Conservation (phyloP, 2,113 vertebrate genomes). For the Otolemur garnettii region DNA sequence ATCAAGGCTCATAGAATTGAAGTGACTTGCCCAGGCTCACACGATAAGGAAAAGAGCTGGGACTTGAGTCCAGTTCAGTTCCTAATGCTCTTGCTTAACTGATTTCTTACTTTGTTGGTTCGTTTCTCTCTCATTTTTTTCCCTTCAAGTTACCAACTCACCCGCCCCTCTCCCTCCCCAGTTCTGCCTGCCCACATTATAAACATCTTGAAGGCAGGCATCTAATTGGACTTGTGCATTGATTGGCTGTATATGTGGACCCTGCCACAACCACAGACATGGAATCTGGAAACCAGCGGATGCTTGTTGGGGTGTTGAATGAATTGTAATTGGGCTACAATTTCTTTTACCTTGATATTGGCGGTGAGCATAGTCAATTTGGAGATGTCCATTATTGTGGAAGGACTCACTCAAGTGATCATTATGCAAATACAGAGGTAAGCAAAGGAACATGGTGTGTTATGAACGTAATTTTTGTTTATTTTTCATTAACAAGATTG, state of each 20-base stretch:
- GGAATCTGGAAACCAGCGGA: not conserved
- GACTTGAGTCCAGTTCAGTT: not conserved
- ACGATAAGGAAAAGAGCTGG: not conserved
- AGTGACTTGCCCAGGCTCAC: not conserved
- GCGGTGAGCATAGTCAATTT: not conserved
- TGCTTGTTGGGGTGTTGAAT: not conserved
- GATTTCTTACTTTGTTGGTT: not conserved
- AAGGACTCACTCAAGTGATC: not conserved
- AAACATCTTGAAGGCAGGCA: not conserved
- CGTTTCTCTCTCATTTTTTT: not conserved
- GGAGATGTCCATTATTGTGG: not conserved
- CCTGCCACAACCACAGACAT: not conserved
- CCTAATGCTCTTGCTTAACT: not conserved
- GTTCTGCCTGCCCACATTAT: not conserved
- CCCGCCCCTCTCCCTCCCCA: not conserved
- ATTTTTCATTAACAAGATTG: constrained; percentile 63
- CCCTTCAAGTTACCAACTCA: not conserved
- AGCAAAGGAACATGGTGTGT: not conserved
- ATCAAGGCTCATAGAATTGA: not conserved
- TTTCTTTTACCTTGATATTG: not conserved
- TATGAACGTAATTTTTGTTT: constrained; percentile 7
- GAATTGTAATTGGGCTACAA: not conserved
- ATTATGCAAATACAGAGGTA: not conserved
- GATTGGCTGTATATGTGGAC: no score
- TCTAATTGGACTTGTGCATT: not conserved